These are phyloP conservation scores for Pachliopta kotzebuea DNA, from an alignment of 2,888 invertebrate genomes.

Conservation along the genomic window DNA sequence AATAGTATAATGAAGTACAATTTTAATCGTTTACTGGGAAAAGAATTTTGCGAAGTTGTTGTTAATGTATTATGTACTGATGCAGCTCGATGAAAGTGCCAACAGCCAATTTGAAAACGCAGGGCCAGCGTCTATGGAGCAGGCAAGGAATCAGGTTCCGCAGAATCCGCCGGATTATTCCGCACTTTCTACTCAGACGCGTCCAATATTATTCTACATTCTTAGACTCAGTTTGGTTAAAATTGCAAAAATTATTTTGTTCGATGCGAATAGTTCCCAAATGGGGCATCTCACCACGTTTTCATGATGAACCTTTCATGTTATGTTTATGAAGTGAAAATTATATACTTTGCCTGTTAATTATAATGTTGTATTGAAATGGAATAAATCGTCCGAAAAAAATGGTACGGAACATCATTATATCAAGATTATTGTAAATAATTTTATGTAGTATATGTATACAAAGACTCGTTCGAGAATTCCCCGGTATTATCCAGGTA, in stretches of 20 bases:
- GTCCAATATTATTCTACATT: slow-evolving; percentile 11
- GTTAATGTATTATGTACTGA: not conserved
- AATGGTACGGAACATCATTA: too few relatives aligned
- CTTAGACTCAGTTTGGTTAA: not conserved
- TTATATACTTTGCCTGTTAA: not conserved
- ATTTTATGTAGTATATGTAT: too few relatives aligned
- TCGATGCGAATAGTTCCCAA: not conserved
- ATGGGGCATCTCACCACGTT: not conserved
- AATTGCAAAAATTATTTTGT: slow-evolving; percentile 2
- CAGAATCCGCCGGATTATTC: not conserved
- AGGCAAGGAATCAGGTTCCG: slow-evolving; percentile 5
- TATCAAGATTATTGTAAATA: too few relatives aligned
- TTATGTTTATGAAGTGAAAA: not conserved
- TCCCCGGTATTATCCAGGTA: too few relatives aligned
- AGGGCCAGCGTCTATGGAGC: slow-evolving; percentile 1
- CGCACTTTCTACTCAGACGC: slow-evolving; percentile 5
- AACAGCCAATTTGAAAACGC: not conserved
- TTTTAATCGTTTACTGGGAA: too few relatives aligned
- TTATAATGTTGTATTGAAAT: too few relatives aligned
- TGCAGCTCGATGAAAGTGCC: slow-evolving; percentile 1
- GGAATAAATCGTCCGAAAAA: too few relatives aligned
- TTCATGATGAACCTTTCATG: not conserved
- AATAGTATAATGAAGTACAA: too few relatives aligned
- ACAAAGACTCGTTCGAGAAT: too few relatives aligned
- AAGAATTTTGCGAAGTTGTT: not conserved